Evolutionary conservation across 2,797 vertebrate genomes (phyloP).

Genomic region (Pipistrellus pipistrellus): DNA sequence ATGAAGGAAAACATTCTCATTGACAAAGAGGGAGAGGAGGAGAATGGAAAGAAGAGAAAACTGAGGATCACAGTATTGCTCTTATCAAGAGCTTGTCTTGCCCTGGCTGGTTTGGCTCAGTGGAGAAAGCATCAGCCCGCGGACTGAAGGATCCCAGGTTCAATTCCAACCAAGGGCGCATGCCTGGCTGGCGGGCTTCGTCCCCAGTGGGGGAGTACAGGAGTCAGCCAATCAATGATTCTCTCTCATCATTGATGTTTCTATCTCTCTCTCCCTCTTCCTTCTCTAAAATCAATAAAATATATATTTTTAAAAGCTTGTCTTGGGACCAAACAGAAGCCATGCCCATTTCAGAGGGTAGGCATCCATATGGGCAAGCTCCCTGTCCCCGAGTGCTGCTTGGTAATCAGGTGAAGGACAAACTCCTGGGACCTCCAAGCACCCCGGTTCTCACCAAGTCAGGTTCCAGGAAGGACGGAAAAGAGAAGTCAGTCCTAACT

Average conservation of each 20-base stretch:
- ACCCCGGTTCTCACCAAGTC: not conserved
- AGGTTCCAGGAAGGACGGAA: fast-evolving
- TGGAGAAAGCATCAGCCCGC: too few species aligned
- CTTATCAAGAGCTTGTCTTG: not conserved
- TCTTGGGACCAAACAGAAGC: not conserved
- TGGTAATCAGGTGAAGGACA: not conserved
- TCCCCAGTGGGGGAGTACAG: too few species aligned
- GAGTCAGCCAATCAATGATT: too few species aligned
- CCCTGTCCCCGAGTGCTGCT: not conserved
- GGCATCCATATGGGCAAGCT: fast-evolving
- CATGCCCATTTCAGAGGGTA: fast-evolving
- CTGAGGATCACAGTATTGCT: fast-evolving
- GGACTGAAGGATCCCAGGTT: too few species aligned
- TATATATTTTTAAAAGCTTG: not conserved
- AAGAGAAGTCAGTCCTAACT: not conserved
- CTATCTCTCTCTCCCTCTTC: too few species aligned
- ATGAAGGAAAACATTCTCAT: not conserved
- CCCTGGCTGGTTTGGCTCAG: too few species aligned
- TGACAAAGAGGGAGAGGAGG: not conserved
- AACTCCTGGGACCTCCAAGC: not conserved
- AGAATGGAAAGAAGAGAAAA: not conserved
- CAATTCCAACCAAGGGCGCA: too few species aligned
- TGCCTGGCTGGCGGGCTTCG: too few species aligned
- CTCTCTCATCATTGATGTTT: too few species aligned
- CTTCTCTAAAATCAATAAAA: too few species aligned